These are phyloP conservation scores for Solenodon paradoxus DNA, from an alignment of 2,113 vertebrate genomes.

Conservation along the genomic window DNA sequence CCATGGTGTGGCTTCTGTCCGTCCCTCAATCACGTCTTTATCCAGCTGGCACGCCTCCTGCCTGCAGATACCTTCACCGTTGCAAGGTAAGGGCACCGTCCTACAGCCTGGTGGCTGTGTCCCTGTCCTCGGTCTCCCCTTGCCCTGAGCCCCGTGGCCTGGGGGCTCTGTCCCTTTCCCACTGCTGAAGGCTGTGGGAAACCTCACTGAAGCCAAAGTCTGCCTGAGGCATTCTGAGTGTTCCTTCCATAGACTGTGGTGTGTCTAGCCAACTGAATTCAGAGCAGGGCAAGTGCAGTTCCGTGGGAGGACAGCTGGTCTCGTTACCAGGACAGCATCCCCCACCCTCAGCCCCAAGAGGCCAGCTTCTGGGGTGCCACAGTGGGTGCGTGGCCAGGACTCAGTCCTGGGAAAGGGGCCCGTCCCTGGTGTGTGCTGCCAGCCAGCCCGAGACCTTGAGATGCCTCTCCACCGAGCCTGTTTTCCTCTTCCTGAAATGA, in stretches of 20 bases:
- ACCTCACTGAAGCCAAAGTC: background rate
- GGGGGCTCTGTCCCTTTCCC: background rate
- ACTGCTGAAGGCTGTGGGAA: background rate
- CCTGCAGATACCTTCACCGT: constrained; percentile 88
- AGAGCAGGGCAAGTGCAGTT: background rate
- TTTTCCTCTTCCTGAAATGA: background rate
- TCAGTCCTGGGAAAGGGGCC: background rate
- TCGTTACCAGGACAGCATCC: background rate
- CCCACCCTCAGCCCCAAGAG: background rate
- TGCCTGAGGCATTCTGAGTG: background rate
- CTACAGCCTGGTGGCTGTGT: background rate
- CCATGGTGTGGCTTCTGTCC: constrained; percentile 98
- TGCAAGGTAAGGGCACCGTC: constrained; percentile 87
- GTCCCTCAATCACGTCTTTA: constrained; percentile 93
- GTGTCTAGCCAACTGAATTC: background rate
- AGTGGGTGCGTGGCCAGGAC: background rate
- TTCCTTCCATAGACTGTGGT: background rate
- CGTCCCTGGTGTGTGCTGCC: background rate
- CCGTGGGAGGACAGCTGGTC: background rate
- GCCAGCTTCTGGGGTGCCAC: background rate
- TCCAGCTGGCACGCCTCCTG: constrained; percentile 92
- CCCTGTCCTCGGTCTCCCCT: background rate
- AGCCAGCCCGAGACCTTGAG: background rate
- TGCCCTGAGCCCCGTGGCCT: background rate
- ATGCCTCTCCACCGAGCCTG: background rate